Percentiles rank a stretch among this genome's conserved stretches.
Conservation (phyloP, 2,797 vertebrate genomes). For the Ambastaia sidthimunki region DNA sequence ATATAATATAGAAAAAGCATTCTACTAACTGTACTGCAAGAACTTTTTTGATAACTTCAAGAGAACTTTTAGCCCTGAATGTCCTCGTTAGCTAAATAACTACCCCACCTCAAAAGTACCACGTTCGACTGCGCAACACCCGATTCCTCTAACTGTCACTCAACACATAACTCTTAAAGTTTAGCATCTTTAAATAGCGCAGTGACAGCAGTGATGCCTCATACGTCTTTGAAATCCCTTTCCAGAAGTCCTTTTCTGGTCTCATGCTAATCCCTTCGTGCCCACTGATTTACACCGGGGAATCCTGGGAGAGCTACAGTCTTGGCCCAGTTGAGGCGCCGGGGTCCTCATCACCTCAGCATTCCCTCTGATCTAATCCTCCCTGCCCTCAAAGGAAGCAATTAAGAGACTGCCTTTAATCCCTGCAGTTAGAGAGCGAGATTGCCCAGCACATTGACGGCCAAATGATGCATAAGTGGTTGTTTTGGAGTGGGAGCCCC, state of each 20-base stretch:
- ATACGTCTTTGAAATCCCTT: slow-evolving; percentile 41
- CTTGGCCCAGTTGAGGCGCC: slow-evolving; percentile 46
- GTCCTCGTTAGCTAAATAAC: not conserved
- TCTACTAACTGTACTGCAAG: no score
- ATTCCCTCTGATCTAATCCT: slow-evolving; percentile 56
- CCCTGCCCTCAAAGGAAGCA: slow-evolving; percentile 60
- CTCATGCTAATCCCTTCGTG: slow-evolving; percentile 43
- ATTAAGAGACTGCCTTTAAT: slow-evolving; percentile 59
- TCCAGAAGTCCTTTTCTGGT: slow-evolving; percentile 44
- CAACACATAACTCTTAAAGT: slow-evolving; percentile 25
- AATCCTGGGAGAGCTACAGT: slow-evolving; percentile 46
- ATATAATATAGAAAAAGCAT: no score
- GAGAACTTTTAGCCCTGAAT: no score
- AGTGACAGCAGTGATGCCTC: slow-evolving; percentile 33
- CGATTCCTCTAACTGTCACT: slow-evolving; percentile 38
- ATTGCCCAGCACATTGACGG: slow-evolving; percentile 50
- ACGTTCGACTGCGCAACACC: not conserved
- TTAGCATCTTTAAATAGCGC: slow-evolving; percentile 37
- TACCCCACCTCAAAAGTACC: not conserved
- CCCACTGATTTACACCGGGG: slow-evolving; percentile 38
- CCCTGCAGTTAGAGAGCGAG: slow-evolving; percentile 52
- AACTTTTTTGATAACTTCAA: no score
- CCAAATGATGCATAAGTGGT: slow-evolving; percentile 62
- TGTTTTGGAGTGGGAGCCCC: slow-evolving; percentile 51
- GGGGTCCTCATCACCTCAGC: slow-evolving; percentile 54